Conservation (phyloP, 2,888 invertebrate genomes). For the Pachymerium ferrugineum region DNA sequence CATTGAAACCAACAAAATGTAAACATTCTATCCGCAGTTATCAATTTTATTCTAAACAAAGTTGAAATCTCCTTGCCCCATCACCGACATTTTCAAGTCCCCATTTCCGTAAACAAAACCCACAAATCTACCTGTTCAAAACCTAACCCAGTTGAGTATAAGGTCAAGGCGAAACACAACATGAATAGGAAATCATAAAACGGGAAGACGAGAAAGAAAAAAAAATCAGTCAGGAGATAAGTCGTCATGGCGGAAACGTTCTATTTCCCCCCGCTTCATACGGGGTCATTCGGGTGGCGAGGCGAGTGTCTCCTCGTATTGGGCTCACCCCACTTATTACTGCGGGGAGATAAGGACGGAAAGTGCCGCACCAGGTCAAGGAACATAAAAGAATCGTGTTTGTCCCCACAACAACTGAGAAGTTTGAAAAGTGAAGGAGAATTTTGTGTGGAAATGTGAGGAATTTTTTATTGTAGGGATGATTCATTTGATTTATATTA, state of each 20-base stretch:
- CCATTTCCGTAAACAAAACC: not conserved
- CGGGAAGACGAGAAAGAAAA: not conserved
- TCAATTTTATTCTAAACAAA: too few relatives aligned
- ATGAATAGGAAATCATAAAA: not conserved
- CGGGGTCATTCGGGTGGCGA: slow-evolving; percentile 20
- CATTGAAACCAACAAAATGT: not conserved
- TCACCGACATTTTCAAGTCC: not conserved
- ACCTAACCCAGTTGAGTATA: not conserved
- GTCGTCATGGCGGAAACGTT: not conserved
- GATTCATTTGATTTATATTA: not conserved
- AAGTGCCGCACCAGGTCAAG: not conserved
- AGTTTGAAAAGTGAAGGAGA: too few relatives aligned
- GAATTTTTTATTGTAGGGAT: too few relatives aligned
- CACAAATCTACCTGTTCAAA: not conserved
- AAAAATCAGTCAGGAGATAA: not conserved
- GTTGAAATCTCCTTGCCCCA: not conserved
- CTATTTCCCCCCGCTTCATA: not conserved
- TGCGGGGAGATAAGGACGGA: not conserved
- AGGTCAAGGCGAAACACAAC: not conserved
- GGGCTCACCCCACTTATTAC: not conserved
- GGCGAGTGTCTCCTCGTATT: not conserved
- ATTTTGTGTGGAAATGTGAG: too few relatives aligned
- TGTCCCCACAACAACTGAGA: too few relatives aligned
- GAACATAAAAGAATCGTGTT: too few relatives aligned
- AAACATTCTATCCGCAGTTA: not conserved